Base-by-base conservation (phyloP, 1,140 invertebrate genomes). In the Musca domestica region DNA sequence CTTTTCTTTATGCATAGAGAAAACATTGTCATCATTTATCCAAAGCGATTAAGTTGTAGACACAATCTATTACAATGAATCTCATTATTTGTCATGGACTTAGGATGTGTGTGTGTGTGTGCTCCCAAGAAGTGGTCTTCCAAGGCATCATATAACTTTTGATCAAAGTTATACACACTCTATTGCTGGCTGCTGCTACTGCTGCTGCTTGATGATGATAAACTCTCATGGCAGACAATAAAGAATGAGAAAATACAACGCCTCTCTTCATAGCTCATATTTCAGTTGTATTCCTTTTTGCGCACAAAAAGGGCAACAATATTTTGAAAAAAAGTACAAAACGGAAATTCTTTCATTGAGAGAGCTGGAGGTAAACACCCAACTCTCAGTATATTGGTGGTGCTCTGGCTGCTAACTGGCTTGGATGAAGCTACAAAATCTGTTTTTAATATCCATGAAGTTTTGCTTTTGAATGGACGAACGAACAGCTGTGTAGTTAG, bases 51-150 rank as follows among this genome's bases (percentile, higher is more conserved):
- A 80, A 80, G 77, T 80, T 80, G 77, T 80, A 80, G 77, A 80
- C 77, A 80, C 78, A 80, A 80, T 80, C 77, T 80, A 80, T 80
- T 80, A 80, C 77, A 80, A 80, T 77, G 77, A 79, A 80, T 80
- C 77, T 80, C 72, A 77, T 80, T 80, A 80, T 80, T 80, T 80
- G 77, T 80, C 77, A 80, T 80, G 56, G 27, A 41, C 34, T 2
- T 41, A 41, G 34, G 10, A 5, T 41, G 10, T 5, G 12, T 41
- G 6, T 5, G 34, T 41, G 4, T 5, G 34, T 41, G 34, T 41
- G 34, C 34, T 9, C n/a, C 4, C 2, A 23, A 27, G 15, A 27
- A 56, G 25, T 19, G 7, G 10, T 61, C n/a, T 2, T 61, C 34
- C 25, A 61, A 61, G 56, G 25, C 30, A 61, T 61, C 25, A 34